Evolutionary conservation across 2,113 vertebrate species (phyloP), one percentile per base, ranked within the genome.

Genomic region (Maccullochella peelii): DNA sequence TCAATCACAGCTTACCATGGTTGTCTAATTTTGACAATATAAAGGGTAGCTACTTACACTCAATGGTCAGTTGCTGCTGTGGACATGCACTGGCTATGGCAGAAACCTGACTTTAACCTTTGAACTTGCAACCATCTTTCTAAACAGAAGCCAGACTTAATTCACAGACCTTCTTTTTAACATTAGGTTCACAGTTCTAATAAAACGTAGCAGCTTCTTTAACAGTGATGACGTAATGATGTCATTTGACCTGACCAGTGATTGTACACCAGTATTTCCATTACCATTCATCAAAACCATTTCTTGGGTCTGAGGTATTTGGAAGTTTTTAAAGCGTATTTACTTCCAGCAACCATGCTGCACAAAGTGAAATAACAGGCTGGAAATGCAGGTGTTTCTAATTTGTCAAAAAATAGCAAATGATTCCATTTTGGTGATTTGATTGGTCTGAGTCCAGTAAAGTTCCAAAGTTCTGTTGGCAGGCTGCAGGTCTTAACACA

Each of bases 1-100:
- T 83, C 78, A 70, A 0, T 81, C 78, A 67, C 82, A 61, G 63
- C 66, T 71, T 4, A 36, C 14, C 5, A 11, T 38, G 40, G 50
- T 25, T 49, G 40, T 55, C 33, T 52, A 16, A 69, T 63, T 71
- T 38, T n/a, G 50, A 6, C 20, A 36, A 15, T 18, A 18, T n/a
- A 38, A 18, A 63, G 6, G 9, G 57, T 23, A 23, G 20, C 6
- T 21, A 8, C 44, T 5, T 15, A 15, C 14, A 14, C 5, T 25
- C 30, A 40, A 2, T 36, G 23, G 47, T 8, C 30, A 6, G 6
- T 6, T 36, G 44, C 44, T 11, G 18, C 14, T n/a, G 47, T 30
- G 27, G 18, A 70, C 1, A 30, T 30, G 20, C 40, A 12, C 5
- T 23, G n/a, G 18, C 38, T 30, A 3, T 73, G 8, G 12, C 20